Conservation (phyloP, 2,797 vertebrate genomes). For the Phrynocephalus vlangalii region DNA sequence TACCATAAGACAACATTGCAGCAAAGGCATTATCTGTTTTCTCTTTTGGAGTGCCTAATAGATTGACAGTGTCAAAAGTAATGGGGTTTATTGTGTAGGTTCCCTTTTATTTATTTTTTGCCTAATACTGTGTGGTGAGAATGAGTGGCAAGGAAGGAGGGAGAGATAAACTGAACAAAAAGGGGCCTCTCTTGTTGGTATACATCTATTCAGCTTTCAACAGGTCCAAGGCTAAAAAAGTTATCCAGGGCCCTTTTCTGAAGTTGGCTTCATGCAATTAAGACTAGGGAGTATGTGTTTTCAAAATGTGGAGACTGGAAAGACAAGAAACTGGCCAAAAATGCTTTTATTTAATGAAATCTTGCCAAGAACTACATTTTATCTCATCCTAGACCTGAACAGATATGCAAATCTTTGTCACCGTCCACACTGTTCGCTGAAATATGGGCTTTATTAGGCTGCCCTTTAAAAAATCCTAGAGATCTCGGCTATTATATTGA, state of each 20-base stretch:
- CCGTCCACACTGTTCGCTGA: conserved; percentile 10
- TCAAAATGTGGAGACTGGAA: not conserved
- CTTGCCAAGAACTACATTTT: conserved; percentile 4
- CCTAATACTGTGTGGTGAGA: no score
- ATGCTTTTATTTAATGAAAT: conserved; percentile 6
- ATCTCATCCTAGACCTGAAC: no score
- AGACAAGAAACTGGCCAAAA: not conserved
- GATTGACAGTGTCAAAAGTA: no score
- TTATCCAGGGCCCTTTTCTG: not conserved
- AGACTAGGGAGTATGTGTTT: not conserved
- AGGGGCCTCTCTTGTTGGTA: not conserved
- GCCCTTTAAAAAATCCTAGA: not conserved
- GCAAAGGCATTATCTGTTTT: no score
- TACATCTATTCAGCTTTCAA: not conserved
- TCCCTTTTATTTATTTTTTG: no score
- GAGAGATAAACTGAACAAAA: not conserved
- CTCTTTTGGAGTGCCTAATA: no score
- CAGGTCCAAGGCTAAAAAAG: not conserved
- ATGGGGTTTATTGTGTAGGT: no score
- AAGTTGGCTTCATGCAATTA: not conserved
- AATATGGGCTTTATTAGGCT: conserved; percentile 16
- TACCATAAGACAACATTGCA: no score
- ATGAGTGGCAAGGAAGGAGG: no score
- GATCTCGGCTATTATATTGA: not conserved
- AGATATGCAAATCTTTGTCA: conserved; percentile 1